Conservation (phyloP, 2,888 invertebrate genomes). For the Epinotia brunnichana region DNA sequence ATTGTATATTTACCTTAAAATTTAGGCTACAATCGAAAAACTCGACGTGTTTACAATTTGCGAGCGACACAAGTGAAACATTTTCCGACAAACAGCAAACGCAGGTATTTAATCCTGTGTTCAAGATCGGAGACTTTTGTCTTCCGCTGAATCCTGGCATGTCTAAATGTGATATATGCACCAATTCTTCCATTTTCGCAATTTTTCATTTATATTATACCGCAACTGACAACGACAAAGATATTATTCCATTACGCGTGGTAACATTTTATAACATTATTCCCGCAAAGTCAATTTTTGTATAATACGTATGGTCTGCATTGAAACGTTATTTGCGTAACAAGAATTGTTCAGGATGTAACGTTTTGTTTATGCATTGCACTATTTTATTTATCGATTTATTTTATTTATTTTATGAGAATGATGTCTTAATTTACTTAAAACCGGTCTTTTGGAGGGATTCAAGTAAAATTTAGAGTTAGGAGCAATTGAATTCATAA, state of each 20-base stretch:
- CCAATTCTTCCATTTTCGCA: conserved; percentile 49
- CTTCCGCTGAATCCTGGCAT: conserved; percentile 36
- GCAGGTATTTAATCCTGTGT: conserved; percentile 49
- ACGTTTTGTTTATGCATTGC: conserved; percentile 19
- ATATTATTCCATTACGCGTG: conserved; percentile 14
- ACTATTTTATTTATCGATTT: not conserved
- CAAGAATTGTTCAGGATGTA: not conserved
- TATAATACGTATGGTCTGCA: not conserved
- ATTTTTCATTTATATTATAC: not conserved
- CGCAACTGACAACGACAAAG: conserved; percentile 5
- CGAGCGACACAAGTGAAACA: conserved; percentile 52
- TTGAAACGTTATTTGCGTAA: conserved; percentile 4
- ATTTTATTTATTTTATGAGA: not conserved
- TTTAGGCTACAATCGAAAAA: conserved; percentile 56
- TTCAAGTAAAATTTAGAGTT: not conserved
- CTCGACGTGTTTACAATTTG: conserved; percentile 59
- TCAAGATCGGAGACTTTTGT: conserved; percentile 4
- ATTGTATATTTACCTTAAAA: conserved; percentile 55
- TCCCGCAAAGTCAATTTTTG: not conserved
- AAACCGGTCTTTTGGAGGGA: not conserved
- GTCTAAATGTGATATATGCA: conserved; percentile 44
- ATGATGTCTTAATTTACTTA: not conserved
- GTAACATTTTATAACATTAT: not conserved
- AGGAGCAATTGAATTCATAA: not conserved
- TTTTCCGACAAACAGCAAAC: conserved; percentile 60